Base-by-base conservation (phyloP, 2,888 invertebrate genomes). In the Rhagonycha fulva region DNA sequence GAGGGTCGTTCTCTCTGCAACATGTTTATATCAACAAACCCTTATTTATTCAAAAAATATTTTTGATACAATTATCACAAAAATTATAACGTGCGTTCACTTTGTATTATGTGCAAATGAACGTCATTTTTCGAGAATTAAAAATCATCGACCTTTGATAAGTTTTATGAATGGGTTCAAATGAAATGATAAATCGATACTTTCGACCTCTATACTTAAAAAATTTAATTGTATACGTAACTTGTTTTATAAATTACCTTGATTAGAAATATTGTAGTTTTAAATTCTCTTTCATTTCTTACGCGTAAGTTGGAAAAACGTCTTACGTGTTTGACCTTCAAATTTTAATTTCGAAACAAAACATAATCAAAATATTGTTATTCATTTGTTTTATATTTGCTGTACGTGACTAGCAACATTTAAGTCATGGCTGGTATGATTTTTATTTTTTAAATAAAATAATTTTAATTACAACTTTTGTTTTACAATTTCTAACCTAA, bases 341-440 rank as follows among this genome's bases (percentile, higher is more conserved):
- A 24, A 23, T 26, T 24, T 66, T n/a, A 7, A 47, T 47, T 23
- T 62, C 62, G 62, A 19, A 62, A 62, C 23, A 62, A 24, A 66
- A 23, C 9, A 12, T n/a, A 66, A 24, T 66, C 26, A 66, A 66
- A 24, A 24, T 66, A 66, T n/a, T 24, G 24, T 63, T 66, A 11
- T 66, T 66, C 26, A 66, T 24, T 66, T 66, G 26, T 66, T 66
- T 66, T 24, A 66, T 66, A 24, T 24, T 66, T 66, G 63, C n/a
- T n/a, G 63, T 82, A 83, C 83, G 83, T 83, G 83, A 83, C 83
- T 79, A 72, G 73, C 79, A 67, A 77, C 72, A 76, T 73, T 70
- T 68, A 78, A 79, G 78, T 73, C 66, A 83, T 83, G 83, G 83
- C 82, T 80, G 83, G 83, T 83, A 80, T 80, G 82, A 80, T 23